Conservation (phyloP, 2,888 invertebrate species). For the Suillia variegata region DNA sequence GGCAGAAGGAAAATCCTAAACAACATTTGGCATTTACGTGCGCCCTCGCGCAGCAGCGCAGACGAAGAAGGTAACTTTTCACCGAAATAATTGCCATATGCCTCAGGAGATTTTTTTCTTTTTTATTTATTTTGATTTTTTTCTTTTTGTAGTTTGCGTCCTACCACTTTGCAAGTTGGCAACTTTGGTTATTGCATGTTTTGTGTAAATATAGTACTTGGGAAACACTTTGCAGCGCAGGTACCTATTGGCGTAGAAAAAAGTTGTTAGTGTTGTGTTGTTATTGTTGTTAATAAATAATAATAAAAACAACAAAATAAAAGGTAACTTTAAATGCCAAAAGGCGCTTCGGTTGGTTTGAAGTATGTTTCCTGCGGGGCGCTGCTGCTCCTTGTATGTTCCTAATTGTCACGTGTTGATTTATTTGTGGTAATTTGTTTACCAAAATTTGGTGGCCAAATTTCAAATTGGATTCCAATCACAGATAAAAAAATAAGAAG, state of each 20-base stretch:
- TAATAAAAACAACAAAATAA: neutral
- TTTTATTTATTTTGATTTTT: too few relatives aligned
- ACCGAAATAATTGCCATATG: too few relatives aligned
- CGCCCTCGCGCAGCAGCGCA: neutral
- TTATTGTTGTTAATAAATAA: too few relatives aligned
- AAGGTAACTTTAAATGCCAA: conserved; percentile 3
- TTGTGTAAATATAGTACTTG: neutral
- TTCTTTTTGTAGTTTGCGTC: too few relatives aligned
- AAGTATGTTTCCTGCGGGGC: neutral
- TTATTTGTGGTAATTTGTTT: neutral
- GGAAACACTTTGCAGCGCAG: too few relatives aligned
- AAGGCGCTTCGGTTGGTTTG: too few relatives aligned
- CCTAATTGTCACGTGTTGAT: neutral
- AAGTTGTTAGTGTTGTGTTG: neutral
- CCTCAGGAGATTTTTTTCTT: too few relatives aligned
- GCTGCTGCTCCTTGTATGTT: neutral
- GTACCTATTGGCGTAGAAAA: neutral
- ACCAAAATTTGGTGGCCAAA: too few relatives aligned
- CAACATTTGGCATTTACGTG: conserved; percentile 3
- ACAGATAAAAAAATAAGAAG: too few relatives aligned
- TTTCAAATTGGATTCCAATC: too few relatives aligned
- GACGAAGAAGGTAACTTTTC: too few relatives aligned
- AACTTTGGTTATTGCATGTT: neutral
- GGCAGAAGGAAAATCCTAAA: neutral
- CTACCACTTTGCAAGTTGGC: too few relatives aligned